Evolutionary conservation across 2,888 invertebrate genomes (phyloP).

Genomic region (Rhingia campestris): DNA sequence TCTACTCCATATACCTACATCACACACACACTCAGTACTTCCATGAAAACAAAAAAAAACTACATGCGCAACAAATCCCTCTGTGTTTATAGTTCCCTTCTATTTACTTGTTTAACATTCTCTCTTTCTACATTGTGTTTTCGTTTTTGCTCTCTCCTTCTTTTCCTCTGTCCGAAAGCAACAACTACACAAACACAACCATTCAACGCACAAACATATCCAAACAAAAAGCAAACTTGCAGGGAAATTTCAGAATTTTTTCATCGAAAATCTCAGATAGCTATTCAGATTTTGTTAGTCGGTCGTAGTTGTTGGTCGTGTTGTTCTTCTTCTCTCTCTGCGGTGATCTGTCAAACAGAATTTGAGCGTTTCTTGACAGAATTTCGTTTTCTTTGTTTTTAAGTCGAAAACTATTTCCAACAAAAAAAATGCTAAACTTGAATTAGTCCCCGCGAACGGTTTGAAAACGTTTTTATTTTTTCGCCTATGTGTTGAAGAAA

Average conservation of each 20-base stretch:
- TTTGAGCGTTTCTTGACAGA: constrained; percentile 31
- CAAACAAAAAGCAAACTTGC: not conserved
- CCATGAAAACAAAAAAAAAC: constrained; percentile 1
- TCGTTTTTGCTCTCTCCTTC: constrained; percentile 1
- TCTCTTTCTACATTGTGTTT: constrained; percentile 22
- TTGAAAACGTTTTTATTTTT: not conserved
- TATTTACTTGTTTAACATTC: constrained; percentile 28
- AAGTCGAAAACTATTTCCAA: not conserved
- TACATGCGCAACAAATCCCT: constrained; percentile 46
- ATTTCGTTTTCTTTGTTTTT: constrained; percentile 40
- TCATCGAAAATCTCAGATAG: constrained; percentile 61
- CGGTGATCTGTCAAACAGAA: constrained; percentile 44
- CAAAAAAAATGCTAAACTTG: not conserved
- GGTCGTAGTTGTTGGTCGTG: constrained; percentile 62
- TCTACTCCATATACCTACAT: constrained; percentile 23
- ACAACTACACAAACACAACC: constrained; percentile 17
- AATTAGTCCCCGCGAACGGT: constrained; percentile 22
- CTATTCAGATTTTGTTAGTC: constrained; percentile 68
- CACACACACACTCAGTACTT: not conserved
- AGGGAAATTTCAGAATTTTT: constrained; percentile 63
- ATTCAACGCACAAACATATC: not conserved
- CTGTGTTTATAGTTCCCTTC: not conserved
- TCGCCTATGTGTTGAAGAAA: not conserved
- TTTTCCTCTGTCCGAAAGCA: constrained; percentile 1
- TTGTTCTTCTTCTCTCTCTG: constrained; percentile 17